Percentiles rank a stretch among this genome's conserved stretches.
Evolutionary conservation across 92 coral and sea anemone species (phyloP).

Genomic region (Montipora capitata): DNA sequence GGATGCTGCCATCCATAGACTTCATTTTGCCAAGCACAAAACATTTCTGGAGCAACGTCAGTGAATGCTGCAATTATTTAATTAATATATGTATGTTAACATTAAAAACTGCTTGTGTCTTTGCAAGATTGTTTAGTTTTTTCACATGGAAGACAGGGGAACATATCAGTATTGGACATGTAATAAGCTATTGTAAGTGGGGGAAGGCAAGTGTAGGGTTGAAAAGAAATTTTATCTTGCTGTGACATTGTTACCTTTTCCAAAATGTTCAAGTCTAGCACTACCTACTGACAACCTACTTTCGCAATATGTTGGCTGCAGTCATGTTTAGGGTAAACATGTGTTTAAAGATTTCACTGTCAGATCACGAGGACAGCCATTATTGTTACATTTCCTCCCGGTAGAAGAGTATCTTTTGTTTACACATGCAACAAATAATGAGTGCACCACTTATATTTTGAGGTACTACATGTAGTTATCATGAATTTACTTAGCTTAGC

Average conservation of each 20-base stretch:
- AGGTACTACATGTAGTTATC: no score
- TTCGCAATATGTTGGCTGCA: not conserved
- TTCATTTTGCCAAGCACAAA: conserved; percentile 1
- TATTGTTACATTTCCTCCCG: not conserved
- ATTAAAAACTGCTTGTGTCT: not conserved
- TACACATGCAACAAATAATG: not conserved
- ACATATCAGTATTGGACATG: not conserved
- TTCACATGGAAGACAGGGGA: not conserved
- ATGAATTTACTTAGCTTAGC: no score
- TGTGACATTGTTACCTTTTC: not conserved
- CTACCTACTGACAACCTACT: not conserved
- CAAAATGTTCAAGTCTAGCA: not conserved
- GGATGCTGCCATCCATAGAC: conserved; percentile 20
- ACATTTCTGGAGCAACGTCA: not conserved
- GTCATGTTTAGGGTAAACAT: not conserved
- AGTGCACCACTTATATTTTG: not conserved
- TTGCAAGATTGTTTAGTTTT: not conserved
- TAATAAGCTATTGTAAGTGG: no score
- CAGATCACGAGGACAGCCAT: not conserved
- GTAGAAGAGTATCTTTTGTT: not conserved
- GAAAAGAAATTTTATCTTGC: not conserved
- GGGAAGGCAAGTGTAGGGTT: no score
- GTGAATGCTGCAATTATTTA: conserved; percentile 7
- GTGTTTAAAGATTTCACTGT: not conserved
- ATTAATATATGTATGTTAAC: not conserved